A percentile compares a stretch with the other conserved stretches of the same genome.
Conservation (phyloP, 1,140 invertebrate species). For the Xylocopa sonorina region DNA sequence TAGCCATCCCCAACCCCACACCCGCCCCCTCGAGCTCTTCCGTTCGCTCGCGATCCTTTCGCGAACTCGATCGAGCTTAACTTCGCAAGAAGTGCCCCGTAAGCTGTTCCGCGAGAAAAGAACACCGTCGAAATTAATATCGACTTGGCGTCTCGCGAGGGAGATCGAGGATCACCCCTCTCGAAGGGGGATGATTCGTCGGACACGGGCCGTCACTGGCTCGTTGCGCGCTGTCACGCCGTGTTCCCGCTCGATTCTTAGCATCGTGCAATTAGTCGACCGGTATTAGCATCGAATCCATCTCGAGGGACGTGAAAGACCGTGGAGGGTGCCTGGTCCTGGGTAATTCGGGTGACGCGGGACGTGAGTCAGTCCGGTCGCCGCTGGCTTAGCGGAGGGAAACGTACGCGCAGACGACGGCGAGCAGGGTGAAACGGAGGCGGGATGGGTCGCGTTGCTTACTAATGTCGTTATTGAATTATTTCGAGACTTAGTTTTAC, state of each 20-base stretch:
- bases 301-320: conserved; percentile 60
- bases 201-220: background rate
- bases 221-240: conserved; percentile 1
- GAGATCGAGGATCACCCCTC: background rate
- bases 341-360: conserved; percentile 63
- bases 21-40: background rate
- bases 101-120: background rate
- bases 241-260: conserved; percentile 44
- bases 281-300: conserved; percentile 74
- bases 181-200: conserved; percentile 17
- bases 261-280: conserved; percentile 67
- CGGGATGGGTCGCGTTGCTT: conserved; percentile 59
- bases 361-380: conserved; percentile 48
- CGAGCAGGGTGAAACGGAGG: background rate
- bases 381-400: conserved; percentile 30
- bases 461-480: conserved; percentile 79
- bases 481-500: conserved; percentile 79
- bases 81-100: background rate
- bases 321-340: conserved; percentile 32
- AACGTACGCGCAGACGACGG: conserved; percentile 22
- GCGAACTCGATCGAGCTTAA: background rate
- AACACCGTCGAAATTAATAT: background rate
- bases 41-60: background rate
- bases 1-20: no score
- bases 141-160: background rate